phyloP scores from a whole-genome alignment of 2,797 vertebrate species.

The Chrysocyon brachyurus region DNA sequence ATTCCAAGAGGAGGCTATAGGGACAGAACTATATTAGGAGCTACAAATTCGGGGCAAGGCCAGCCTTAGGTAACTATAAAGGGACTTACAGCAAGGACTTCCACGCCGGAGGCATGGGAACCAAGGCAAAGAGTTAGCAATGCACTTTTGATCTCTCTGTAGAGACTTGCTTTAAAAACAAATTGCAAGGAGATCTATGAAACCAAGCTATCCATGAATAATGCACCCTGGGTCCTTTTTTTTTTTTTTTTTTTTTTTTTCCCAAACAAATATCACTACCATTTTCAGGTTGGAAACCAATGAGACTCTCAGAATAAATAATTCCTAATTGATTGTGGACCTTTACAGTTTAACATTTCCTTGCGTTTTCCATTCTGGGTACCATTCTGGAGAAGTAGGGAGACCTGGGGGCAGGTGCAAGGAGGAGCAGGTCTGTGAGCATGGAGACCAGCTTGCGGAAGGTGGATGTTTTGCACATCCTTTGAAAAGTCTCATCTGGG shows the following conservation, averaged over 20 bases:
- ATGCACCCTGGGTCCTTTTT: not conserved
- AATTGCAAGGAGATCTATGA: slow-evolving; percentile 36
- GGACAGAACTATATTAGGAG: slow-evolving; percentile 57
- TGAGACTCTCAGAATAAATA: not conserved
- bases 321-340: not conserved
- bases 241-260: no score
- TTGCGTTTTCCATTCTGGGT: not conserved
- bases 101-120: not conserved
- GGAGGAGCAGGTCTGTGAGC: not conserved
- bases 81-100: slow-evolving; percentile 13
- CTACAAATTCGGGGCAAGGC: slow-evolving; percentile 68
- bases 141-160: slow-evolving; percentile 48
- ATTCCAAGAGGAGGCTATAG: slow-evolving; percentile 47
- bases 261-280: not conserved
- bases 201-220: not conserved
- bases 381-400: not conserved
- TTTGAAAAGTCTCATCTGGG: not conserved
- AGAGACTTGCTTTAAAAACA: slow-evolving; percentile 61
- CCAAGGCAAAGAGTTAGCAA: slow-evolving; percentile 21
- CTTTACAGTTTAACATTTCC: not conserved
- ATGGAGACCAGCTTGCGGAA: not conserved
- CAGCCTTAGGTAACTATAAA: slow-evolving; percentile 61
- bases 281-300: slow-evolving; percentile 28
- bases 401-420: not conserved
- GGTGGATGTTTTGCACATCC: not conserved